These are phyloP conservation scores for Mechanitis mazaeus DNA, from an alignment of 2,888 invertebrate genomes.

Conservation along the genomic window DNA sequence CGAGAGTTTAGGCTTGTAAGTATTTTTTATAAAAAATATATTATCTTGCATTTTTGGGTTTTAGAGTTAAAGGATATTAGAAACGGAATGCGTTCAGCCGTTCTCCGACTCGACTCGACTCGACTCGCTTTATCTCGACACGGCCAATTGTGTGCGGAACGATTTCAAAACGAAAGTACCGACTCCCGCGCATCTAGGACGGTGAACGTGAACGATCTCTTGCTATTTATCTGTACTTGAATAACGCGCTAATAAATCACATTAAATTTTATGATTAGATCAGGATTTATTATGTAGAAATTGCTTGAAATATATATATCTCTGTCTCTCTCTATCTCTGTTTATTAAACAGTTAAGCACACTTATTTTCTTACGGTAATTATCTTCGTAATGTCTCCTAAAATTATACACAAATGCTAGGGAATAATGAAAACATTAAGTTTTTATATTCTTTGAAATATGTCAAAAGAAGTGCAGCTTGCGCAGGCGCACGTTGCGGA, in stretches of 20 bases:
- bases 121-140: slow-evolving; percentile 68
- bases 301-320: too few species aligned
- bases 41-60: slow-evolving; percentile 5
- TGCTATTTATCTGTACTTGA: slow-evolving; percentile 67
- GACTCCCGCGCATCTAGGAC: slow-evolving; percentile 72
- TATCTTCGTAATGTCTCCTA: too few species aligned
- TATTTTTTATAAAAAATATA: too few species aligned
- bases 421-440: too few species aligned
- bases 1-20: too few species aligned
- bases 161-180: slow-evolving; percentile 77
- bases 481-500: slow-evolving; percentile 18
- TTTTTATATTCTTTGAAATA: background rate
- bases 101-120: slow-evolving; percentile 56
- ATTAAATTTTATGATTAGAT: too few species aligned
- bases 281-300: too few species aligned
- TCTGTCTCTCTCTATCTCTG: too few species aligned
- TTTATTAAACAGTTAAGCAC: too few species aligned
- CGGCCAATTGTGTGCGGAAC: slow-evolving; percentile 72
- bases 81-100: slow-evolving; percentile 56
- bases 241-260: slow-evolving; percentile 30
- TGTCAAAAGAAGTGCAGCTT: slow-evolving; percentile 13
- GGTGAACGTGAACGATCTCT: slow-evolving; percentile 76
- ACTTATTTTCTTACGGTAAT: too few species aligned
- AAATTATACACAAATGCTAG: too few species aligned
- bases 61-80: slow-evolving; percentile 35